Evolutionary conservation across 2,797 vertebrate species (phyloP), one percentile per base, ranked within the genome.

Genomic region (Chaetodon trifasciatus): DNA sequence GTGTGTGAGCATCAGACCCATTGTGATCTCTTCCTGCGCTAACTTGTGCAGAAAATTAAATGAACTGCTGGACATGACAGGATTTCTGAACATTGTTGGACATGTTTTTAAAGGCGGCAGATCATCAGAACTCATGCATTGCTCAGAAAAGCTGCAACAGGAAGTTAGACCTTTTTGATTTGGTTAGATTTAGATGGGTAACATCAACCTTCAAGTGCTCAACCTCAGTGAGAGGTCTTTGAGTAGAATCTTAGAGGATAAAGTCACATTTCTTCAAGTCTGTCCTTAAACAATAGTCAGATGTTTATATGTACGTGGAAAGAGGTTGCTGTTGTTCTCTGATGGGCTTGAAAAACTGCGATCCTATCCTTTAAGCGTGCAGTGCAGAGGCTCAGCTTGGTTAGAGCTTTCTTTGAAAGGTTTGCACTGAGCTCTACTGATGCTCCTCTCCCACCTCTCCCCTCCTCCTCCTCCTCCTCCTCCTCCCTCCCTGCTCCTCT

Each of bases 361-460:
- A 78, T 56, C 42, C 35, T 55, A 2, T 70, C 40, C 61, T 73
- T 55, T 76, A 67, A 58, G 40, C 47, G 42, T 53, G 61, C 69
- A 53, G 69, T 35, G 73, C 75, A 76, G 74, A 87, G 73, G 73
- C 64, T 91, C 63, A 74, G 70, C 64, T 74, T 89, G 74, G 75
- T 84, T 73, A 64, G 52, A 80, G 74, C 79, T 88, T 88, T 90
- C 82, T 93, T 89, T 86, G 58, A 87, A 83, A 82, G 67, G 55
- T 85, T 90, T 90, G 74, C 86, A 90, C 84, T 90, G 88, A 90
- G 92, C 88, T 89, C 90, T 90, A 96, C 95, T 96, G 93, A 96
- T 88, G 92, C 94, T 95, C 94, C 94, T 96, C 89, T 96, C 92
- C 94, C 83, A 91, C 94, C 90, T 94, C 93, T 95, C 78, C 94